Percentiles rank a stretch among this genome's conserved stretches.
Evolutionary conservation across 2,888 invertebrate genomes (phyloP).

Genomic region (Spilarctia lutea): DNA sequence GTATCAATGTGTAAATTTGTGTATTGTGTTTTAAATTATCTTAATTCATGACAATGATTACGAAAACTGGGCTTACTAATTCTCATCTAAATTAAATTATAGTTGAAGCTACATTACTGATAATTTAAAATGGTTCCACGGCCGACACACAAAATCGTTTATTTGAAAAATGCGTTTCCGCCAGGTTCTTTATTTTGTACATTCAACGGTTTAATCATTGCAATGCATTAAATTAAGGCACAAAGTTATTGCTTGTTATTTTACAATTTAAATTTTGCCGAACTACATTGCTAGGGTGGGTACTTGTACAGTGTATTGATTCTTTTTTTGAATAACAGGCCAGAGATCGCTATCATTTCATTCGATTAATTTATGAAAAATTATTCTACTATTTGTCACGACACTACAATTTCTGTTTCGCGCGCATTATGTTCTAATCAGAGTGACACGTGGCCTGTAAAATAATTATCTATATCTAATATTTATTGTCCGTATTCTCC

Average conservation of each 20-base stretch:
- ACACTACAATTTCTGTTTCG: background rate
- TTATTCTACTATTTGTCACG: background rate
- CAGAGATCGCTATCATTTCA: background rate
- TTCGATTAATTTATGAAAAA: background rate
- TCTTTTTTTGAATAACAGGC: background rate
- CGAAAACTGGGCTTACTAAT: conserved; percentile 32
- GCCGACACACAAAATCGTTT: background rate
- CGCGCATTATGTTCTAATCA: background rate
- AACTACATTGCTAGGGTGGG: background rate
- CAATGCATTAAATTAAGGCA: background rate
- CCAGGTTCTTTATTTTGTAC: background rate
- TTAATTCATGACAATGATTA: conserved; percentile 40
- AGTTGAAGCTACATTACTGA: conserved; percentile 18
- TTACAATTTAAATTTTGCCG: background rate
- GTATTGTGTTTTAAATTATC: conserved; percentile 28
- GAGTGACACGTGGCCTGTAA: background rate
- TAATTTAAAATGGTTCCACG: conserved; percentile 23
- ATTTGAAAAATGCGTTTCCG: background rate
- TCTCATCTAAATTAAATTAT: conserved; percentile 20
- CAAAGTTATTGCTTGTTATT: too few relatives aligned
- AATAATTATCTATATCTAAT: background rate
- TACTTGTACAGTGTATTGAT: too few relatives aligned
- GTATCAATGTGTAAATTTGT: conserved; percentile 27
- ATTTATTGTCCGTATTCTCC: background rate
- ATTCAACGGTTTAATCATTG: background rate